Base-by-base conservation (phyloP, 2,797 vertebrate species). In the Acipenser transmontanus region DNA sequence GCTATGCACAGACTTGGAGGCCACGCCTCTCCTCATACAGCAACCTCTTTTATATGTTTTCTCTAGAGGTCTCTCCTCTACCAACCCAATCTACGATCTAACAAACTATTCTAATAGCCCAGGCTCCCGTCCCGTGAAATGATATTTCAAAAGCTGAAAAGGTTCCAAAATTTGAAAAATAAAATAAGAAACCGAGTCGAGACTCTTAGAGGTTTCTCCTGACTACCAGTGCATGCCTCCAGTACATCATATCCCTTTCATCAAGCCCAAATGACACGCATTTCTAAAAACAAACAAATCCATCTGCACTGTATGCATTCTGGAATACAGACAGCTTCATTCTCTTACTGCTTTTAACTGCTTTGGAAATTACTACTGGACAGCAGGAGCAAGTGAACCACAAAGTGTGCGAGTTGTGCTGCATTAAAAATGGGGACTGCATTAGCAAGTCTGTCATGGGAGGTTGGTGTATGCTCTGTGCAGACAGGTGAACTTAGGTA, bases 401-500 rank as follows among this genome's bases (percentile, higher is more conserved):
- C 12, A 20, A 59, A 64, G 64, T 68, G 49, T 56, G 68, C 63
- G n/a, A 68, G 59, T 59, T 65, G 56, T 76, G 50, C 66, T 65
- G 12, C 10, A 74, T 73, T 71, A 60, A 73, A 68, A 69, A 52
- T 70, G 59, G 64, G 67, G 70, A 70, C 72, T 66, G 54, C 62
- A 13, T 34, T 14, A 5, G 51, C 20, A 34, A 10, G 61, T n/a
- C 49, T 2, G 10, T 47, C 50, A 7, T 13, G 10, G 54, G 56
- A 59, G 48, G 4, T 8, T 59, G 13, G 9, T 66, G 47, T 69
- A 59, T 61, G 64, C 68, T 76, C 72, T 73, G 63, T 73, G 62
- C 72, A 71, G 65, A 76, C 71, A 68, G 63, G 78, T 73, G 70
- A 77, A 76, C 66, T 68, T 73, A 77, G 85, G 83, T 83, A 85